Percentiles rank a stretch among this genome's conserved stretches.
phyloP scores from a whole-genome alignment of 2,888 invertebrate genomes.

The Acronicta leporina region DNA sequence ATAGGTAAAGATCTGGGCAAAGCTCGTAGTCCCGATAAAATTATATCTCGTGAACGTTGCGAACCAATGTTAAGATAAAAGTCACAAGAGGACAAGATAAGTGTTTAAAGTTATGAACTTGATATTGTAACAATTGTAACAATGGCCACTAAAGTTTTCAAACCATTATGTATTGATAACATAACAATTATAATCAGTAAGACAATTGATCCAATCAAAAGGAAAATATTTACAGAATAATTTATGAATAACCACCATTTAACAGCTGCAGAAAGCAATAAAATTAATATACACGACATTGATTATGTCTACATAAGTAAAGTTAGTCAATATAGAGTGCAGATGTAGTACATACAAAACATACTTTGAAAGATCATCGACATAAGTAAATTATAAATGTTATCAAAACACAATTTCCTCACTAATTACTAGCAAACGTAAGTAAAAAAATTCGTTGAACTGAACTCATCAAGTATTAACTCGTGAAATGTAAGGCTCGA shows the following conservation, averaged over 20 bases:
- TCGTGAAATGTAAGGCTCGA: constrained; percentile 53
- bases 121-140: constrained; percentile 21
- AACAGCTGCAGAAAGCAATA: constrained; percentile 1
- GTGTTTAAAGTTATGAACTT: constrained; percentile 31
- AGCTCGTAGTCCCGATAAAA: constrained; percentile 22
- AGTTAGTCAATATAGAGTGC: constrained; percentile 10
- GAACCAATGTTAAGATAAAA: constrained; percentile 45
- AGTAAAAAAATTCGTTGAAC: constrained; percentile 61
- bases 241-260: background rate
- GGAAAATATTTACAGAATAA: constrained; percentile 10
- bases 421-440: constrained; percentile 48
- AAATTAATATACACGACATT: constrained; percentile 4
- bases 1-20: constrained; percentile 10
- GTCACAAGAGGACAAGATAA: constrained; percentile 12
- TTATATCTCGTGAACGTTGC: constrained; percentile 25
- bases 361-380: constrained; percentile 6
- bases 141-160: constrained; percentile 5
- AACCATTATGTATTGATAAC: constrained; percentile 4
- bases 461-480: constrained; percentile 61
- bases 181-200: constrained; percentile 11
- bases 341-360: constrained; percentile 1
- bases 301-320: constrained; percentile 11
- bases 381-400: constrained; percentile 28
- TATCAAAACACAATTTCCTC: constrained; percentile 37
- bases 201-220: background rate